phyloP scores from a whole-genome alignment of 2,797 vertebrate species.

The Anas acuta region DNA sequence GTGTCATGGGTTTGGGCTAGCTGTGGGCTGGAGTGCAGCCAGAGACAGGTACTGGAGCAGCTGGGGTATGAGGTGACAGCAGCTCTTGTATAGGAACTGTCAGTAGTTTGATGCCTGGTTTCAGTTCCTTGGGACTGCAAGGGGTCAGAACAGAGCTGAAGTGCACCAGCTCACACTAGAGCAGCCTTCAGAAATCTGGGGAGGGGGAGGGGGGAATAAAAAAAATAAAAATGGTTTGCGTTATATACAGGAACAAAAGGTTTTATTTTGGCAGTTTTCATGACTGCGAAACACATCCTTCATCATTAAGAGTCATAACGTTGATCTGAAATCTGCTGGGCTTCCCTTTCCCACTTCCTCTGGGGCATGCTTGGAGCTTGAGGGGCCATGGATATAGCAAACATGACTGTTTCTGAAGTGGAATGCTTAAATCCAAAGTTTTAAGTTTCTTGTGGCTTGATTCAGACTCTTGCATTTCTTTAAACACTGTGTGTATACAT shows the following conservation, averaged over 20 bases:
- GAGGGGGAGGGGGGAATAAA: not conserved
- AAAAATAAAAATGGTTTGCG: not conserved
- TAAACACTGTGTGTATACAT: not conserved
- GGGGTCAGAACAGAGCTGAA: not conserved
- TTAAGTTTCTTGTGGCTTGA: not conserved
- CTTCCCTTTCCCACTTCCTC: not conserved
- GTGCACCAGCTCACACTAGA: not conserved
- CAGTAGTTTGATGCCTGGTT: not conserved
- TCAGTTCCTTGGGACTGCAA: not conserved
- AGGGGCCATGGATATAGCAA: not conserved
- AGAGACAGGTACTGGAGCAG: not conserved
- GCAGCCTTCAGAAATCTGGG: not conserved
- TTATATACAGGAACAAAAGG: not conserved
- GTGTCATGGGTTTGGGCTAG: not conserved
- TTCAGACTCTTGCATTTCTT: not conserved
- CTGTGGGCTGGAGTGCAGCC: not conserved
- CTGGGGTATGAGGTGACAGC: rapidly evolving
- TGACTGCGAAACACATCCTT: not conserved
- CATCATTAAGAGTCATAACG: not conserved
- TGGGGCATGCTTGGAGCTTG: not conserved
- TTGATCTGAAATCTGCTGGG: not conserved
- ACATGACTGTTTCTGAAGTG: not conserved
- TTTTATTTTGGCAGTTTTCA: not conserved
- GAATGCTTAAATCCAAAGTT: not conserved
- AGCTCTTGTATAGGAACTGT: not conserved